Base-by-base conservation (phyloP, 2,797 vertebrate genomes). In the Dryobates pubescens region DNA sequence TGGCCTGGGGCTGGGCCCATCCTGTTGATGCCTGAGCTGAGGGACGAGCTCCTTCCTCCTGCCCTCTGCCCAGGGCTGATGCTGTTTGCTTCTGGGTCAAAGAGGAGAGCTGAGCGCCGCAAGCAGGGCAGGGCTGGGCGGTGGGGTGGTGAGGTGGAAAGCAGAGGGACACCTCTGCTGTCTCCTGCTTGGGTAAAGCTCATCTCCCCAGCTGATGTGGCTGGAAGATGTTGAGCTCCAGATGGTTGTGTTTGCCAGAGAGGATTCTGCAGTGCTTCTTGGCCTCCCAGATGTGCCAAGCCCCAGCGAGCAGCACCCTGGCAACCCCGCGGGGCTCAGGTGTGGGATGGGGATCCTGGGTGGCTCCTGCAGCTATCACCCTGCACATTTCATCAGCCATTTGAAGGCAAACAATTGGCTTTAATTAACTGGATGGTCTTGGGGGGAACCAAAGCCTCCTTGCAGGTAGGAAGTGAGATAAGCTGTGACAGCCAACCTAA, bases 381-480 rank as follows among this genome's bases (percentile, higher is more conserved):
- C 53, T 9, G 22, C 0, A 3, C 8, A 10, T 61, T 68, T 70
- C 1, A 43, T 79, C 65, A 72, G 32, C 32, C 57, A 19, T 65
- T 68, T 51, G n/a, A 45, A 71, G 64, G 80, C 82, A 92, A 93
- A 90, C 65, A 74, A 41, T 45, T 13, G 6, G 43, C 34, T 79
- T 73, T 91, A 67, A 89, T 93, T 77, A 83, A 69, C 70, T 8
- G 4, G 24, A 34, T 59, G 79, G 41, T 80, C 53, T 89, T 81
- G 19, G 53, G 69, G 64, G 76, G 54, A 90, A 47, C 23, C 30
- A 11, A 86, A 78, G 59, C 17, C 67, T 9, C 80, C 73, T 53
- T 63, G 27, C 29, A 81, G 70, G 82, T 88, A 82, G 87, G 83
- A 89, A 87, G 73, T 27, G 61, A 83, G 82, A 57, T 81, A 62